These are phyloP conservation scores for Gambusia affinis DNA, from an alignment of 2,113 vertebrate genomes.

Conservation along the genomic window DNA sequence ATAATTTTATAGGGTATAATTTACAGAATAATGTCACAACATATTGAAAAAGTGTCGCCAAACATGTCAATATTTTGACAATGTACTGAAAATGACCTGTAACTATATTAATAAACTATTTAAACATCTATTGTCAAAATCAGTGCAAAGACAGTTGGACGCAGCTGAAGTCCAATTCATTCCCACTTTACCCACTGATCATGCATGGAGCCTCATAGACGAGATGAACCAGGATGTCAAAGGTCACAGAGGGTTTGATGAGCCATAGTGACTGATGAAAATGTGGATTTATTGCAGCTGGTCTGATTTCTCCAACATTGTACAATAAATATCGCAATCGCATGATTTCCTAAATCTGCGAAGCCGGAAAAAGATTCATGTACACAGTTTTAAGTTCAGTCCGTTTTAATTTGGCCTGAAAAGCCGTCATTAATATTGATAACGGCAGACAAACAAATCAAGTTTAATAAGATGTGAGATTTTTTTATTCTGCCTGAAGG, in stretches of 20 bases:
- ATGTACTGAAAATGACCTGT: background rate
- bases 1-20: background rate
- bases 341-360: no score
- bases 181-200: background rate
- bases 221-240: no score
- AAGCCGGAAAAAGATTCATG: no score
- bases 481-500: background rate
- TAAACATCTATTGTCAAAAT: background rate
- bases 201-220: no score
- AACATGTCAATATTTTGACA: background rate
- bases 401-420: background rate
- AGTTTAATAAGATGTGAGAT: background rate
- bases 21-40: background rate
- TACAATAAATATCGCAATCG: no score
- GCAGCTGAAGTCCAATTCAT: no score
- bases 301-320: no score
- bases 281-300: no score
- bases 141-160: background rate
- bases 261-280: no score
- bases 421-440: background rate
- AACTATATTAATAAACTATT: no score
- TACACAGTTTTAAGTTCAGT: background rate
- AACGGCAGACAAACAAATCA: background rate
- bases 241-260: no score
- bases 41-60: background rate